Conservation (phyloP, 2,888 invertebrate genomes). For the Orthosia cruda region DNA sequence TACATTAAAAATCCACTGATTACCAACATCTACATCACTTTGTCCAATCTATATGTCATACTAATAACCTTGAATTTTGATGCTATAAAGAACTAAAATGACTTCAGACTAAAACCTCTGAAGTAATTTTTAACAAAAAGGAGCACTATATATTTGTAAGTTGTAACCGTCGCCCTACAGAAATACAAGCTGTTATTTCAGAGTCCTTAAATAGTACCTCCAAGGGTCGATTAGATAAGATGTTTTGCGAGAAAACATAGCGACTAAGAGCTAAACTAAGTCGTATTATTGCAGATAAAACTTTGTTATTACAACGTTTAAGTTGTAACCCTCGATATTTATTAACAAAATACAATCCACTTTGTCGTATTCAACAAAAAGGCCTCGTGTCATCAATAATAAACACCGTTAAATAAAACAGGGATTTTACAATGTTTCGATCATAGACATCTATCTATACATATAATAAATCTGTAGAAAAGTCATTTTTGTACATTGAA, state of each 20-base stretch:
- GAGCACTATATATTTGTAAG: neutral
- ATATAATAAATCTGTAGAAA: too few relatives aligned
- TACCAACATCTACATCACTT: too few relatives aligned
- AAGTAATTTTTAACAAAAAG: conserved; percentile 25
- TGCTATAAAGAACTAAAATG: too few relatives aligned
- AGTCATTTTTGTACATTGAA: too few relatives aligned
- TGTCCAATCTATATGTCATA: neutral
- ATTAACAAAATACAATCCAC: conserved; percentile 26
- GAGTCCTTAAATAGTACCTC: conserved; percentile 37
- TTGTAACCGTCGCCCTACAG: conserved; percentile 1
- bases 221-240: conserved; percentile 64
- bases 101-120: neutral
- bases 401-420: neutral
- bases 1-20: too few relatives aligned
- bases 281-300: conserved; percentile 48
- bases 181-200: conserved; percentile 47
- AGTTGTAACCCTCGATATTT: conserved; percentile 31
- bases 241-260: conserved; percentile 79
- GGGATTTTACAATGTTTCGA: neutral
- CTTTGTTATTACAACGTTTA: conserved; percentile 35
- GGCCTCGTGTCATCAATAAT: conserved; percentile 1
- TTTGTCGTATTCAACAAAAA: conserved; percentile 28
- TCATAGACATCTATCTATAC: too few relatives aligned
- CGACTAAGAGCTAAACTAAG: conserved; percentile 69
- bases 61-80: neutral